Evolutionary conservation across 1,140 invertebrate species (phyloP), one percentile per base, ranked within the genome.

Genomic region (Microplitis demolitor): DNA sequence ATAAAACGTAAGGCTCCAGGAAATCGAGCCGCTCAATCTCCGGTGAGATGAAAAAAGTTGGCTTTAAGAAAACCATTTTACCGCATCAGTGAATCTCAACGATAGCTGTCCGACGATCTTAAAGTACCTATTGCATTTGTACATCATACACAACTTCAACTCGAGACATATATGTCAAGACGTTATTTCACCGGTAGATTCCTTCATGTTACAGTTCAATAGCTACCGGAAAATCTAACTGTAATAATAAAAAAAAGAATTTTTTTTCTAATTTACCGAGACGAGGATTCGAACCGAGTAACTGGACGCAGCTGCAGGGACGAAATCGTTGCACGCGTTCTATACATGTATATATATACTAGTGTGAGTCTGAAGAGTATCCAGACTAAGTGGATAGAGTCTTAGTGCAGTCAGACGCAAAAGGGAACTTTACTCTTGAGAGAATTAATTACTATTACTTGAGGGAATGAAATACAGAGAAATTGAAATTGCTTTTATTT

Each of bases 311-410:
- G 24, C 24, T 24, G 24, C 24, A 24, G 24, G 24, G 24, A 24
- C 24, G 24, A 24, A 24, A 24, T 24, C 24, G 2, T 24, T 24
- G 24, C 24, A 24, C 24, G 24, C 24, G 24, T 24, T 24, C 2
- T 31, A 31, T 56, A 33, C 4, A 24, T 31, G 24, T 31, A 11
- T 11, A 45, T 45, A 45, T 45, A 45, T 45, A 9, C 0, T 45
- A 35, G 34, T 64, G 62, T 50, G 45, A n/a, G 34, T 16, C 24
- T 54, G 11, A 35, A 64, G 62, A 64, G 62, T 64, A 64, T 64
- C 24, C 62, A 45, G 39, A 50, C 14, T 64, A 64, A 64, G 62
- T 64, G 62, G 62, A 64, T 64, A 64, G 39, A 64, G 62, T 64
- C 37, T 64, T 64, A 35, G 62, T 50, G 62, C 62, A 64, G 62